Evolutionary conservation across 2,113 vertebrate species (phyloP), one percentile per base, ranked within the genome.

Genomic region (Dendrocopos noguchii): DNA sequence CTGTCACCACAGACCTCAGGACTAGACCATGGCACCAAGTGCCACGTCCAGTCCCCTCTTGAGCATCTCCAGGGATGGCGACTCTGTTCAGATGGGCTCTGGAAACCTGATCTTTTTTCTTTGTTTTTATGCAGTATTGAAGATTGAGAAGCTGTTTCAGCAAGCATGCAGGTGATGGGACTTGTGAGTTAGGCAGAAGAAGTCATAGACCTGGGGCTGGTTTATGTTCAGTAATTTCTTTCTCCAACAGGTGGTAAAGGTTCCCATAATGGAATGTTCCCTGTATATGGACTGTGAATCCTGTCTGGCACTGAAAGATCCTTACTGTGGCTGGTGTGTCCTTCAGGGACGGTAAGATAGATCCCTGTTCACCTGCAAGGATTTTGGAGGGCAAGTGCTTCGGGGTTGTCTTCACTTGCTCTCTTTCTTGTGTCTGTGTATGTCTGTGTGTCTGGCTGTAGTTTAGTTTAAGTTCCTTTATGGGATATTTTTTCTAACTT

Each of bases 321-420:
- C 99, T 0, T 99, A 99, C 94, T 99, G 99, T 72, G 99, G 99
- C 80, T 99, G 99, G 99, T 99, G 99, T 95, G 98, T 99, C 85
- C 98, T 99, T 77, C 98, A 99, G 44, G 99, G 99, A 96, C 98
- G 98, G 99, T 99, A 90, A 98, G 99, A 85, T 16, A 97, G 98
- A 81, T 72, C 20, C 52, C 27, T 56, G 31, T 42, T 90, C n/a
- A 57, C 24, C 64, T 93, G 55, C 60, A 60, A 31, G 73, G 52
- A n/a, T 80, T 94, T 50, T 83, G 36, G 56, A 84, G 68, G 47
- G 29, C 25, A 7, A 27, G 16, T 53, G 36, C 50, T 71, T 74
- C 67, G 47, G 28, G 47, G n/a, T 60, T 87, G 20, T 57, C 67
- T 73, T 39, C 6, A 1, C 16, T 85, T 75, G 29, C 15, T 68